Percentiles rank a stretch among this genome's conserved stretches.
Conservation (phyloP, 2,888 invertebrate genomes). For the Philonicus albiceps region DNA sequence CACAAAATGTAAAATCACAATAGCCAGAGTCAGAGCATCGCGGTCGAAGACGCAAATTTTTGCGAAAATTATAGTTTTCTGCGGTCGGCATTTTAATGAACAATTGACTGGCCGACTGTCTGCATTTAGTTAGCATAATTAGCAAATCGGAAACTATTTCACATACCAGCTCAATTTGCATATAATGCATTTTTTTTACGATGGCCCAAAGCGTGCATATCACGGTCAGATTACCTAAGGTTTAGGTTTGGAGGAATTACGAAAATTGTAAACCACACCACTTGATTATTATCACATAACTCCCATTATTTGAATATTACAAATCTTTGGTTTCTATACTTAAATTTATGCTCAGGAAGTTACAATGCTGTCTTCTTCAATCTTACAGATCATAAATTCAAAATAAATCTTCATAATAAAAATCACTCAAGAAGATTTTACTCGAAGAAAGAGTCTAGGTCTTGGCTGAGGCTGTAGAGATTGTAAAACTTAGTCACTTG, state of each 20-base stretch:
- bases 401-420: not conserved
- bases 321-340: not conserved
- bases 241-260: not conserved
- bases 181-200: constrained; percentile 19
- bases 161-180: constrained; percentile 6
- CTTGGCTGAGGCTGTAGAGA: not conserved
- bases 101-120: constrained; percentile 15
- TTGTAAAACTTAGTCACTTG: not conserved
- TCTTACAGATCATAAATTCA: not conserved
- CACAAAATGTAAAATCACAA: not conserved
- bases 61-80: constrained; percentile 16
- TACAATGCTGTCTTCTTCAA: not conserved
- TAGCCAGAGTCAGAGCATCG: not conserved
- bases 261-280: not conserved
- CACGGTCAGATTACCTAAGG: constrained; percentile 1
- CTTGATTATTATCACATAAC: not conserved
- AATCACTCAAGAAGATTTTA: not conserved
- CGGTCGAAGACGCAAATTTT: not conserved
- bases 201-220: not conserved
- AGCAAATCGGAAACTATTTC: constrained; percentile 35
- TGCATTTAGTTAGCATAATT: constrained; percentile 36
- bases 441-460: not conserved
- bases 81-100: constrained; percentile 4
- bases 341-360: not conserved
- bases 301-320: not conserved